phyloP scores from a whole-genome alignment of 2,888 invertebrate species.

The Mythimna albipuncta region DNA sequence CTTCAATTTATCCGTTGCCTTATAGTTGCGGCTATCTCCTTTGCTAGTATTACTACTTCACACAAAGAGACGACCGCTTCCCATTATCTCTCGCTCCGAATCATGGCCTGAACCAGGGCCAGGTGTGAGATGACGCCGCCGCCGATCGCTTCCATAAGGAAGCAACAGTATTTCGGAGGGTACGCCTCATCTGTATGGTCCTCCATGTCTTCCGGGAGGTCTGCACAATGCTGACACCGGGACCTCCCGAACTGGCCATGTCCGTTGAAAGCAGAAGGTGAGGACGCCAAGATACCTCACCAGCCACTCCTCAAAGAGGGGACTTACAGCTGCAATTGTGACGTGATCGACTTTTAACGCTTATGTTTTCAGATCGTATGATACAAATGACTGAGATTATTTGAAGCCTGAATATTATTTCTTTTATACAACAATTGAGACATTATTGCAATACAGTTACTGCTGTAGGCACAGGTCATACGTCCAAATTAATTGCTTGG shows the following conservation, averaged over 20 bases:
- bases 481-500: slow-evolving; percentile 36
- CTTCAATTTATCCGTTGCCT: background rate
- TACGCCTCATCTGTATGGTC: too few species aligned
- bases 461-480: slow-evolving; percentile 33
- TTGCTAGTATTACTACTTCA: background rate
- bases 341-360: background rate
- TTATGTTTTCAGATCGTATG: background rate
- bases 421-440: slow-evolving; percentile 15
- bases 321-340: too few species aligned
- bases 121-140: background rate
- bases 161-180: too few species aligned
- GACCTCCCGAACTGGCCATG: too few species aligned
- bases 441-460: slow-evolving; percentile 41
- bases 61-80: background rate
- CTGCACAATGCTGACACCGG: too few species aligned
- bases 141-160: background rate
- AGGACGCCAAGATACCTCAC: too few species aligned
- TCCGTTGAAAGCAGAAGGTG: too few species aligned
- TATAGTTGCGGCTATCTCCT: background rate
- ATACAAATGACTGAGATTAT: background rate
- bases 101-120: background rate
- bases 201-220: too few species aligned
- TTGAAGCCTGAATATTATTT: background rate
- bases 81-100: too few species aligned
- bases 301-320: too few species aligned